Conservation (phyloP, 2,888 invertebrate species). For the Tortrix viridana region DNA sequence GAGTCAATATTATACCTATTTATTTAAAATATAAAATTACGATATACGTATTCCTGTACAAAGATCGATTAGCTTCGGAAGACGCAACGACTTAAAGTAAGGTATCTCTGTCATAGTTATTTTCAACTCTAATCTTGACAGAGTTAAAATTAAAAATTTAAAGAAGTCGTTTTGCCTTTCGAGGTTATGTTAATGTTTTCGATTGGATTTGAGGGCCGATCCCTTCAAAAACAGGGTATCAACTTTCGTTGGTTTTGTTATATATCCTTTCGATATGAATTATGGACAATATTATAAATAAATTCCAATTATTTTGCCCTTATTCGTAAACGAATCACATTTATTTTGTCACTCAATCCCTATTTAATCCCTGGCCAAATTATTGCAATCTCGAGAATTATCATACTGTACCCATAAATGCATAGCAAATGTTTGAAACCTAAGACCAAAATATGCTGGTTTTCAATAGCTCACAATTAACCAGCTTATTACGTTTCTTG, state of each 20-base stretch:
- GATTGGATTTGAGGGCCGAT: conserved; percentile 46
- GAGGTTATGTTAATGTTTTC: conserved; percentile 26
- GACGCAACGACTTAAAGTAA: too few relatives aligned
- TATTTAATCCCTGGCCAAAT: conserved; percentile 17
- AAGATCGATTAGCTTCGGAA: conserved; percentile 39
- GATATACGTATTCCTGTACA: conserved; percentile 57
- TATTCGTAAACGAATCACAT: conserved; percentile 52
- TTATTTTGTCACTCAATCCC: background rate
- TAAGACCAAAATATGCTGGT: too few relatives aligned
- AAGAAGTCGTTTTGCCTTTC: too few relatives aligned
- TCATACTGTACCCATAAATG: background rate
- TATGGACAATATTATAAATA: conserved; percentile 71
- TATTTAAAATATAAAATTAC: conserved; percentile 40
- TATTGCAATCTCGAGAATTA: background rate
- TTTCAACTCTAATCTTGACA: too few relatives aligned
- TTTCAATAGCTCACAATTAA: too few relatives aligned
- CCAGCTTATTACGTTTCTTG: too few relatives aligned
- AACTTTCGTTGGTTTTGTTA: conserved; percentile 51
- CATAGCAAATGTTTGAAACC: too few relatives aligned
- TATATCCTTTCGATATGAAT: conserved; percentile 57
- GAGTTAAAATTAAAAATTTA: too few relatives aligned
- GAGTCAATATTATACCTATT: conserved; percentile 27
- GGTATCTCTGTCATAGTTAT: too few relatives aligned
- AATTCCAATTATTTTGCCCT: conserved; percentile 49
- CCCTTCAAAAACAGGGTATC: conserved; percentile 69